A percentile compares a stretch with the other conserved stretches of the same genome.
phyloP scores from a whole-genome alignment of 2,888 invertebrate species.

The Dasypogon diadema region DNA sequence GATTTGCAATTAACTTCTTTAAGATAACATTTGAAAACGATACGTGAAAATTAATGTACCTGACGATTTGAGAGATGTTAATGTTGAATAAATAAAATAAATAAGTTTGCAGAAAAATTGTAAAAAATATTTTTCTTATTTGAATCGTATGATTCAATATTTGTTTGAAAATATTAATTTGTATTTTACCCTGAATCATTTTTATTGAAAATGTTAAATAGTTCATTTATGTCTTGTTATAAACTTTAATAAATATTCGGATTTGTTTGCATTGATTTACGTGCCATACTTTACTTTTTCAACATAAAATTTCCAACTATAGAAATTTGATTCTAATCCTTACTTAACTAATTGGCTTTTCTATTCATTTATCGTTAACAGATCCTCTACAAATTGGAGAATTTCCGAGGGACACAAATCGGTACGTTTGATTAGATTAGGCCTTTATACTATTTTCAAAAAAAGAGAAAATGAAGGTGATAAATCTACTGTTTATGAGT shows the following conservation, averaged over 20 bases:
- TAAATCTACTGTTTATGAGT: constrained; percentile 17
- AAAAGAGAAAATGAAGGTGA: constrained; percentile 5
- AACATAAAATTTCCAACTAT: background rate
- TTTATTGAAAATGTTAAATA: background rate
- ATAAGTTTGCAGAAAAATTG: no score
- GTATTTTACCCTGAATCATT: no score
- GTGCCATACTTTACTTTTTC: no score
- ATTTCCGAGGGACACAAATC: constrained; percentile 8
- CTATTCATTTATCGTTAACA: background rate
- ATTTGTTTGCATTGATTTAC: background rate
- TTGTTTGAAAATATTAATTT: no score
- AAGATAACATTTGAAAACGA: no score
- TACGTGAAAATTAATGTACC: no score
- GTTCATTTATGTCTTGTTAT: background rate
- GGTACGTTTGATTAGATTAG: constrained; percentile 34
- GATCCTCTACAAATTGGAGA: background rate
- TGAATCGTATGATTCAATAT: no score
- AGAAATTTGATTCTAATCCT: constrained; percentile 19
- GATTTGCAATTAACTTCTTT: no score
- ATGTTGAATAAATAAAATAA: no score
- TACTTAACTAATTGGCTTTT: constrained; percentile 28
- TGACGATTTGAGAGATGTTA: no score
- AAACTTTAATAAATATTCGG: background rate
- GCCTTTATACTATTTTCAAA: constrained; percentile 19
- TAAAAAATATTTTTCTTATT: no score